Percentiles rank a stretch among this genome's conserved stretches.
Evolutionary conservation across 2,113 vertebrate species (phyloP).

Genomic region (Carassius carassius): DNA sequence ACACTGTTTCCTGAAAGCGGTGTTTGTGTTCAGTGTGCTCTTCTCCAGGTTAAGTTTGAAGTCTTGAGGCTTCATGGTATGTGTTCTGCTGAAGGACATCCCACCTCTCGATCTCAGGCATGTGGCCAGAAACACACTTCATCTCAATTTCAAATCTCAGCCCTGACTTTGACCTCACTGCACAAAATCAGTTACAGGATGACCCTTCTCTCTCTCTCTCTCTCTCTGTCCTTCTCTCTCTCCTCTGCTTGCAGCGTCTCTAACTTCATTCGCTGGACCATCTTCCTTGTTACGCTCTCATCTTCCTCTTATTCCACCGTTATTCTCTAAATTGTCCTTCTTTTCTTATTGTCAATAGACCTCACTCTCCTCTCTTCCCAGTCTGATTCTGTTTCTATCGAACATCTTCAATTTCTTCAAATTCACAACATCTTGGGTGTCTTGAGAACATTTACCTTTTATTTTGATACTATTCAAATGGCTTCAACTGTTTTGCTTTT

Average conservation of each 20-base stretch:
- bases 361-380: background rate
- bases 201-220: conserved; percentile 26
- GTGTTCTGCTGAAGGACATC: background rate
- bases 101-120: conserved; percentile 30
- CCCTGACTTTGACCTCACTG: conserved; percentile 69
- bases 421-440: background rate
- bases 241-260: background rate
- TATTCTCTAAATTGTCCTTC: conserved; percentile 11
- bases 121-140: conserved; percentile 52
- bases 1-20: background rate
- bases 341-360: background rate
- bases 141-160: conserved; percentile 70
- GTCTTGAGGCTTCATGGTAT: background rate
- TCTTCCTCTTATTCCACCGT: background rate
- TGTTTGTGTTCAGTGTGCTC: background rate
- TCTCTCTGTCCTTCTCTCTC: background rate
- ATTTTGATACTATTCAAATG: background rate
- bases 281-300: background rate
- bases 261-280: conserved; percentile 31
- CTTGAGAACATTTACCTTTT: background rate
- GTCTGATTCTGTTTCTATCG: background rate
- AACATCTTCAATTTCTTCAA: background rate
- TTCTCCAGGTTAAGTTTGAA: background rate
- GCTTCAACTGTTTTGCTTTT: too few relatives aligned
- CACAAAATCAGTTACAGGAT: conserved; percentile 60